Evolutionary conservation across 2,113 vertebrate species (phyloP), one percentile per base, ranked within the genome.

Genomic region (Peromyscus leucopus): DNA sequence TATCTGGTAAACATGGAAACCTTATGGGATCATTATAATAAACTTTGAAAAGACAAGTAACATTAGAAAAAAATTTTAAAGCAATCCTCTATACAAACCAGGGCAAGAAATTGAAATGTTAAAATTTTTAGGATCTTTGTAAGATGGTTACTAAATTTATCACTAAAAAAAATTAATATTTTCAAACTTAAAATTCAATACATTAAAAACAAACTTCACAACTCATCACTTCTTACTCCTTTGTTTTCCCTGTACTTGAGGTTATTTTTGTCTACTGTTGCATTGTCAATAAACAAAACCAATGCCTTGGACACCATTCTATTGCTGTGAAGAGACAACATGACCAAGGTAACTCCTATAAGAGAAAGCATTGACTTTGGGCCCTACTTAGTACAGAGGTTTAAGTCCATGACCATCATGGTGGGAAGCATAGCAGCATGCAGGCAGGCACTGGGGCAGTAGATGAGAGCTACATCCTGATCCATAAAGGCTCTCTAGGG

Each of bases 1-100:
- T 96, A 75, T 89, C 31, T 87, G 13, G 61, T 93, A 91, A 93
- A 59, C 63, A 97, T 76, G 48, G 94, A 94, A 75, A 39, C 9
- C n/a, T 74, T 74, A 88, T 3, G 16, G 61, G 69, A 82, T 87
- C 26, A 84, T 74, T 84, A 79, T 48, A 8, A 90, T 4, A 63
- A 88, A 89, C 22, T 86, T 83, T 55, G 65, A 91, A 93, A 57
- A 93, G 1, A 83, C 67, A 46, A 89, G 22, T 93, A 84, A 93
- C 19, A 55, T 28, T 10, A 93, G 55, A 78, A 36, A 39, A 90
- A 31, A 67, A 67, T 63, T 11, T 74, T 22, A 17, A 74, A 74
- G 28, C n/a, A 87, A 65, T 65, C 57, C 51, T 92, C 42, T 59
- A 65, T 63, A 33, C 92, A 97, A 71, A 63, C 12, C 59, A 94